Percentiles rank a stretch among this genome's conserved stretches.
Conservation (phyloP, 2,113 vertebrate species). For the Syngnathus scovelli region DNA sequence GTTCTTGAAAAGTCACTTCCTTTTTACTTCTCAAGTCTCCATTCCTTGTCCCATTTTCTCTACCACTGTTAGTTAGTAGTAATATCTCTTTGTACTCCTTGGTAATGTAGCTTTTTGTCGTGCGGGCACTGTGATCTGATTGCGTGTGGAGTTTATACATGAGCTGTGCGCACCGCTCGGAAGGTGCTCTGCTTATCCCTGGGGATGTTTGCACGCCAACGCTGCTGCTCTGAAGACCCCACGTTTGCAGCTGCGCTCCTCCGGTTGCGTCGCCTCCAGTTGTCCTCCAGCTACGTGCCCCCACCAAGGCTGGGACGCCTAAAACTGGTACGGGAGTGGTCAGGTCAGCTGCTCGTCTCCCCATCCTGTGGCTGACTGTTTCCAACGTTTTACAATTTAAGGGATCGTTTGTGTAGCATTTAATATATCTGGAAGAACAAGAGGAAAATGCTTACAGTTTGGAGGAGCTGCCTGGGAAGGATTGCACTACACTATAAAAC, state of each 20-base stretch:
- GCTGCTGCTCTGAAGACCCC: slow-evolving; percentile 60
- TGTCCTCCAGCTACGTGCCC: slow-evolving; percentile 62
- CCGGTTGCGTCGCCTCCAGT: slow-evolving; percentile 41
- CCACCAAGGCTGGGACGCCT: slow-evolving; percentile 67
- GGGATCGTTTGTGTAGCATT: slow-evolving; percentile 41
- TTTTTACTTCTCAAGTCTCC: slow-evolving; percentile 65
- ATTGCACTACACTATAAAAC: slow-evolving; percentile 4
- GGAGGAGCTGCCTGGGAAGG: slow-evolving; percentile 32
- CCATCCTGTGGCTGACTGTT: slow-evolving; percentile 53
- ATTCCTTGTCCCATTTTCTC: slow-evolving; percentile 58
- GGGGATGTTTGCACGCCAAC: slow-evolving; percentile 72
- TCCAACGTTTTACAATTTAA: slow-evolving; percentile 35
- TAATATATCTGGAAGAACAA: slow-evolving; percentile 48
- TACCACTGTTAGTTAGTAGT: slow-evolving; percentile 45
- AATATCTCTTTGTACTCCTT: slow-evolving; percentile 38
- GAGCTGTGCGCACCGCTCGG: slow-evolving; percentile 22
- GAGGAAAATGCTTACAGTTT: slow-evolving; percentile 43
- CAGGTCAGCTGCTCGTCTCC: slow-evolving; percentile 69
- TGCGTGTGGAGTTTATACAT: slow-evolving; percentile 24
- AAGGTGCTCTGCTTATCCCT: slow-evolving; percentile 47
- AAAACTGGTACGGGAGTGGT: slow-evolving; percentile 69
- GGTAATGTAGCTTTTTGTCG: slow-evolving; percentile 37
- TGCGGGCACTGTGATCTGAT: slow-evolving; percentile 38
- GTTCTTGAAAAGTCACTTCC: slow-evolving; percentile 70
- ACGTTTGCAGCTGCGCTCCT: slow-evolving; percentile 53